Percentiles rank a stretch among this genome's conserved stretches.
These are phyloP conservation scores for Chrysolina oricalcia DNA, from an alignment of 2,888 invertebrate genomes.

Conservation along the genomic window DNA sequence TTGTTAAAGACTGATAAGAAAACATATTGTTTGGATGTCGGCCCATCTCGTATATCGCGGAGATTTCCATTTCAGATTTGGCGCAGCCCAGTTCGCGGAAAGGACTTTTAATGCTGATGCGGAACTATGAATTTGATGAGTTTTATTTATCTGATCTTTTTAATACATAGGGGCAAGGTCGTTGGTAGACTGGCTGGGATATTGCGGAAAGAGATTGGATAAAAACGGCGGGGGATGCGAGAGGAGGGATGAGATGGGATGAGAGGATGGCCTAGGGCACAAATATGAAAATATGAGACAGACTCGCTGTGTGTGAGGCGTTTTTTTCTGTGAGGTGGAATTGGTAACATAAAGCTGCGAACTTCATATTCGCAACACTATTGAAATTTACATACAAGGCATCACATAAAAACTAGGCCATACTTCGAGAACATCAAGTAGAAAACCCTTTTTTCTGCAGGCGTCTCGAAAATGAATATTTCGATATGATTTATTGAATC, in stretches of 20 bases:
- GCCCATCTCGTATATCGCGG: conserved; percentile 67
- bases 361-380: no score
- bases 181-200: conserved; percentile 31
- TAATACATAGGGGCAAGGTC: conserved; percentile 54
- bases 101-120: conserved; percentile 71
- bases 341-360: no score
- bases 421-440: no score
- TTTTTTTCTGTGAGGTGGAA: no score
- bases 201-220: neutral
- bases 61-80: conserved; percentile 71
- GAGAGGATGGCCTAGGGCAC: conserved; percentile 5
- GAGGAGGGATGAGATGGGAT: conserved; percentile 6
- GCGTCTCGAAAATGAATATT: no score
- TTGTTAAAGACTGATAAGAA: conserved; percentile 35
- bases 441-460: no score
- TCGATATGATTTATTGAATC: no score
- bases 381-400: no score
- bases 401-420: no score
- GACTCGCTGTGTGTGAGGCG: neutral
- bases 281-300: neutral
- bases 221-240: neutral
- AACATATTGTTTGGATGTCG: conserved; percentile 67
- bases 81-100: conserved; percentile 60
- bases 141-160: conserved; percentile 70
- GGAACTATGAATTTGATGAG: conserved; percentile 71